Conservation (phyloP, 2,888 invertebrate species). For the Drosophila kanekoi region DNA sequence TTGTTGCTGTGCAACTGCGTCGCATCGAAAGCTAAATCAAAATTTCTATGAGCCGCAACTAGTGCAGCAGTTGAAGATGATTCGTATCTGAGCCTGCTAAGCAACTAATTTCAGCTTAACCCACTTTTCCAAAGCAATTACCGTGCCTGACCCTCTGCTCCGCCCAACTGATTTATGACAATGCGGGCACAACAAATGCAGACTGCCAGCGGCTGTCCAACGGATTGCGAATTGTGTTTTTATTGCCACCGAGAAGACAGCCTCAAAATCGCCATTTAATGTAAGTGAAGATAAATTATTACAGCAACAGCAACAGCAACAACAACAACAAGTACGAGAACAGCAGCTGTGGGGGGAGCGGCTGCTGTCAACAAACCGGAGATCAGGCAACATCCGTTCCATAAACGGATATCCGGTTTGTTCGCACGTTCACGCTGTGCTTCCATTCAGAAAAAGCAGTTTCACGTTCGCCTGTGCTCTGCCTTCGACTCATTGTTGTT, state of each 20-base stretch:
- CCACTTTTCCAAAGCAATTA: constrained; percentile 73
- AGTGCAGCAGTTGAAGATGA: constrained; percentile 48
- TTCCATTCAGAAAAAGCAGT: constrained; percentile 34
- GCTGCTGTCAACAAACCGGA: constrained; percentile 69
- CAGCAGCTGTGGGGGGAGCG: constrained; percentile 14
- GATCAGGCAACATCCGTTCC: constrained; percentile 77
- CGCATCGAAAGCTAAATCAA: constrained; percentile 76
- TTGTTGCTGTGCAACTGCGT: constrained; percentile 48
- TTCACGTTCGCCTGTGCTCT: constrained; percentile 26
- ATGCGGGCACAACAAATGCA: constrained; percentile 48
- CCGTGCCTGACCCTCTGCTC: constrained; percentile 49
- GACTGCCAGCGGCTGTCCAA: constrained; percentile 29
- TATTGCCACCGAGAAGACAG: constrained; percentile 45
- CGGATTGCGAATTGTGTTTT: constrained; percentile 56
- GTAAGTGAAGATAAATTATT: constrained; percentile 73
- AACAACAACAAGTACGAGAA: constrained; percentile 19
- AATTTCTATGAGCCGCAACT: constrained; percentile 56
- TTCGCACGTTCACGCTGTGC: constrained; percentile 75
- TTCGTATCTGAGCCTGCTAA: constrained; percentile 47
- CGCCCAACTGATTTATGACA: constrained; percentile 64
- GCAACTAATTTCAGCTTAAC: constrained; percentile 79
- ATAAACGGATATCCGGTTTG: constrained; percentile 74
- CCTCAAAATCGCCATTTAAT: constrained; percentile 68
- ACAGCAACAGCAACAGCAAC: constrained; percentile 22
- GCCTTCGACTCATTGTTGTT: not conserved